Percentiles rank a stretch among this genome's conserved stretches.
phyloP scores from a whole-genome alignment of 2,113 vertebrate genomes.

The Oncorhynchus tshawytscha region DNA sequence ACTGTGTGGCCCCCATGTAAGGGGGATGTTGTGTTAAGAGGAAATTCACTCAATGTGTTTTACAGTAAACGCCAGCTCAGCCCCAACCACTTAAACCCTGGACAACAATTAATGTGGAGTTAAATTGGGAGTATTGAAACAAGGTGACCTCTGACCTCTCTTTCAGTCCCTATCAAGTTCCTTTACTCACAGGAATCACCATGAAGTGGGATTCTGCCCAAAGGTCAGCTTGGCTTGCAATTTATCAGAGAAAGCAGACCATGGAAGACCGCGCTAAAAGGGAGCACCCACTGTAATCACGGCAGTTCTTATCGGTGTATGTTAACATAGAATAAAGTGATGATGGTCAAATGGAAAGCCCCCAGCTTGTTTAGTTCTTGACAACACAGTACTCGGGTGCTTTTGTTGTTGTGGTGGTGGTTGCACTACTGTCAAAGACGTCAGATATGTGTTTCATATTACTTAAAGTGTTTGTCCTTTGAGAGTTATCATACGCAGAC shows the following conservation, averaged over 20 bases:
- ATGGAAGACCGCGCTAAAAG: neutral
- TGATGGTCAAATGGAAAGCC: no score
- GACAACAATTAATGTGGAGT: constrained; percentile 31
- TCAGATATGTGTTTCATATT: neutral
- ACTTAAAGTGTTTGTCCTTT: constrained; percentile 8
- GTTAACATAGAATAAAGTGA: no score
- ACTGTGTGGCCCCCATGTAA: neutral
- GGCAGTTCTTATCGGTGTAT: no score
- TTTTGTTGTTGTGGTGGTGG: no score
- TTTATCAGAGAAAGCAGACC: constrained; percentile 29
- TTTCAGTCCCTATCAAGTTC: constrained; percentile 21
- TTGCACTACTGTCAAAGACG: neutral
- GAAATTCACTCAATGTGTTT: neutral
- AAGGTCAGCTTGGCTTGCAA: constrained; percentile 25
- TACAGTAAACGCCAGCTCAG: constrained; percentile 35
- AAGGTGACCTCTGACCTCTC: constrained; percentile 30
- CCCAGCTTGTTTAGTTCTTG: no score
- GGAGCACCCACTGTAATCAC: neutral
- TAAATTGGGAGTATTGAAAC: constrained; percentile 15
- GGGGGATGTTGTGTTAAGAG: neutral
- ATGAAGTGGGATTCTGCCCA: constrained; percentile 17
- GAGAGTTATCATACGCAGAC: constrained; percentile 24
- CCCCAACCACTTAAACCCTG: constrained; percentile 29
- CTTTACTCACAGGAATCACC: constrained; percentile 9
- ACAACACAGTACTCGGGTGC: no score